Evolutionary conservation across 2,113 vertebrate species (phyloP), one percentile per base, ranked within the genome.

Genomic region (Microtus ochrogaster): DNA sequence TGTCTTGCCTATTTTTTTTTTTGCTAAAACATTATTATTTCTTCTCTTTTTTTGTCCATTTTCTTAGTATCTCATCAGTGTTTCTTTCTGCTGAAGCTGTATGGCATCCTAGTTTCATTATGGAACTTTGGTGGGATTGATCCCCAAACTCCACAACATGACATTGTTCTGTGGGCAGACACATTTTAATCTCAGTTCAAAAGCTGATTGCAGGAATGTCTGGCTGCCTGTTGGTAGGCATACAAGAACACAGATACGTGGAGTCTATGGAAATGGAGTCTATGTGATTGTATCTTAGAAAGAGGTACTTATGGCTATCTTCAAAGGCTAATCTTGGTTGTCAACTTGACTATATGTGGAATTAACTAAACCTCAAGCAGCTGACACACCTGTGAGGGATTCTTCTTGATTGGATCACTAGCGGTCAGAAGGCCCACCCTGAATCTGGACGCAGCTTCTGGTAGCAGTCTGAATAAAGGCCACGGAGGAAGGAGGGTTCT

Each of bases 141-240:
- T 92, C 92, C 79, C 81, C 79, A 97, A 97, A 94, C 61, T 66
- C 65, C 95, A 94, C 82, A 92, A 73, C 52, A 73, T 89, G 47
- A 85, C 81, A 85, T 77, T 88, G 58, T 96, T 82, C 55, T 76
- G 12, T 30, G 52, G 28, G 49, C 14, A 92, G 91, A 82, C 33
- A 52, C 30, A 21, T 74, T 65, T 72, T 52, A 47, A 58, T 90
- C 36, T 85, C 52, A 61, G 82, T 14, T 84, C 36, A 41, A n/a
- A 39, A 90, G 47, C 86, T 76, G n/a, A 72, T 66, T 52, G n/a
- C 0, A 39, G 81, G 79, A 89, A 86, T 4, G 79, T 61, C 70
- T 84, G 92, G 49, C 65, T 96, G 21, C 26, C 7, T 28, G 2
- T 61, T 11, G 44, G 58, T 93, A 74, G n/a, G 70, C 36, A 39